Evolutionary conservation across 2,888 invertebrate genomes (phyloP).

Genomic region (Schizaphis graminum): DNA sequence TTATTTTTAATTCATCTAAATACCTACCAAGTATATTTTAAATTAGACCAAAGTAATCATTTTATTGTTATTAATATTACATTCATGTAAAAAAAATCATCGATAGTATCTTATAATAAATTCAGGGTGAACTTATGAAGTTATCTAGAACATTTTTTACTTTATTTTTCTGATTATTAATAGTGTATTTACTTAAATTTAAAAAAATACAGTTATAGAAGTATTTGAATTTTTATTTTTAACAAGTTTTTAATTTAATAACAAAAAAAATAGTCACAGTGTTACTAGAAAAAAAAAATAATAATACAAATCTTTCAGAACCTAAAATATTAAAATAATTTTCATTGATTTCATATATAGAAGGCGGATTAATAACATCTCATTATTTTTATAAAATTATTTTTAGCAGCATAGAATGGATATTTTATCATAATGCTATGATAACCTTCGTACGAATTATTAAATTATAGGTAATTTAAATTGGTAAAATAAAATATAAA

Average conservation of each 20-base stretch:
- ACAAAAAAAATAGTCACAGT: not conserved
- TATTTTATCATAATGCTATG: not conserved
- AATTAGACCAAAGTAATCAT: not conserved
- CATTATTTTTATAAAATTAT: not conserved
- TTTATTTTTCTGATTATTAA: not conserved
- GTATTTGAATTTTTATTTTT: not conserved
- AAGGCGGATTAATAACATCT: not conserved
- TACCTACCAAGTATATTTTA: not conserved
- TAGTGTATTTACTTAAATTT: not conserved
- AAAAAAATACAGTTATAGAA: not conserved
- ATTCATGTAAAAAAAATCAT: not conserved
- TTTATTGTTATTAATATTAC: not conserved
- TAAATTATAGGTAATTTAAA: not conserved
- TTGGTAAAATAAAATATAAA: not conserved
- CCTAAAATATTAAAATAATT: not conserved
- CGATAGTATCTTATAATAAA: not conserved
- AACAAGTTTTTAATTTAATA: not conserved
- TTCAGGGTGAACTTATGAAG: not conserved
- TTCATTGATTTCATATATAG: not conserved
- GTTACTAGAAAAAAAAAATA: too few relatives aligned
- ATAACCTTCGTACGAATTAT: not conserved
- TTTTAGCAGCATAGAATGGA: not conserved
- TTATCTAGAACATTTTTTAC: not conserved
- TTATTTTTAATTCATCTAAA: not conserved
- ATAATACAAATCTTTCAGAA: not conserved